Percentiles rank a stretch among this genome's conserved stretches.
Conservation (phyloP, 2,797 vertebrate genomes). For the Acanthis flammea region DNA sequence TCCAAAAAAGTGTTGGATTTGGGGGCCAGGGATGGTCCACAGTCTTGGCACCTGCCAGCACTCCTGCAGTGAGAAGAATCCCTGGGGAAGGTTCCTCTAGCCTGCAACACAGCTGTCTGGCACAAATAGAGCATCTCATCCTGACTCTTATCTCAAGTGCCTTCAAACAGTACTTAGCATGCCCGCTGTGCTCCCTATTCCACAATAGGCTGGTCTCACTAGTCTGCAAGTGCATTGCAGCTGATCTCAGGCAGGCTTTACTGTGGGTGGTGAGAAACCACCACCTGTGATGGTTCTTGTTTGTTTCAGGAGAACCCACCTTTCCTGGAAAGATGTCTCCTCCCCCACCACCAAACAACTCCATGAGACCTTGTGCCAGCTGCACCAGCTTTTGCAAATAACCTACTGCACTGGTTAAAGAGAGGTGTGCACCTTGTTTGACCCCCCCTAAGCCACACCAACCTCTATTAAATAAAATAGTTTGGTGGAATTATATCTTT, state of each 20-base stretch:
- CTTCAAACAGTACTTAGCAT: neutral
- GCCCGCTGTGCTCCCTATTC: neutral
- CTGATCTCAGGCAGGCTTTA: neutral
- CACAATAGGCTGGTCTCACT: neutral
- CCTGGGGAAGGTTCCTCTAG: neutral
- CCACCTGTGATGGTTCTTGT: neutral
- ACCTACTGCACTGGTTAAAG: neutral
- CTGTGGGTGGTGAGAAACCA: neutral
- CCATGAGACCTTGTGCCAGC: accelerated
- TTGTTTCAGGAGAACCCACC: neutral
- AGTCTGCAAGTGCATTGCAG: neutral
- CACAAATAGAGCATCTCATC: neutral
- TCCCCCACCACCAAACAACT: neutral
- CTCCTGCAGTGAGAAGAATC: accelerated
- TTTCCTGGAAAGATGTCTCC: neutral
- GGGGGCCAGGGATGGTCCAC: neutral
- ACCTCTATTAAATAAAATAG: neutral
- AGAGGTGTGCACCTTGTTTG: neutral
- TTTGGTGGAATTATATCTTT: neutral
- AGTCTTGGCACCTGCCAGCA: neutral
- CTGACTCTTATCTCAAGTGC: neutral
- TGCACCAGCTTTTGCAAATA: neutral
- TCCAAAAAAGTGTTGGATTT: neutral
- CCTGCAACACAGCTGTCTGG: neutral
- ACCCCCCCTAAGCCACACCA: neutral